Conservation (phyloP, 2,113 vertebrate species). For the Scortum barcoo region DNA sequence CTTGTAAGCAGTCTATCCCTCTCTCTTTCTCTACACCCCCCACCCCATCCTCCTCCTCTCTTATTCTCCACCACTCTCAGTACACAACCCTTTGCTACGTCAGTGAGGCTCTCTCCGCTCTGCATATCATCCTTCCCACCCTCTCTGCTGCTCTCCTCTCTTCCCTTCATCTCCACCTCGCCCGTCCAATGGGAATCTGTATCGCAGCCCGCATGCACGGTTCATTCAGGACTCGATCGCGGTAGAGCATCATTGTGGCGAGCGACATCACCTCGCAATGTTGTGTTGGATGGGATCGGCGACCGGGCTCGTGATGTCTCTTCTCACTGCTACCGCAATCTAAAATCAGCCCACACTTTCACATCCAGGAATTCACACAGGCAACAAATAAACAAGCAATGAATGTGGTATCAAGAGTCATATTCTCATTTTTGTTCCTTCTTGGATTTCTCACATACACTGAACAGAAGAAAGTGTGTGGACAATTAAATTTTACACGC, state of each 20-base stretch:
- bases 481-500: neutral
- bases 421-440: neutral
- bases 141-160: constrained; percentile 50
- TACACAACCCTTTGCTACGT: constrained; percentile 76
- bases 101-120: constrained; percentile 71
- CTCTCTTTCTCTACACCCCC: constrained; percentile 61
- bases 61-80: constrained; percentile 74
- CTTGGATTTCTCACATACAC: neutral
- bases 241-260: neutral
- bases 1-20: constrained; percentile 76
- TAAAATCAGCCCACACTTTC: neutral
- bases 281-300: neutral
- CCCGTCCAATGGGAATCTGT: constrained; percentile 45
- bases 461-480: neutral
- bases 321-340: neutral
- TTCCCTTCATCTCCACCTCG: constrained; percentile 51
- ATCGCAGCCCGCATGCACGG: constrained; percentile 13
- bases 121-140: constrained; percentile 62
- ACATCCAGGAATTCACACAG: neutral
- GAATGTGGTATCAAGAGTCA: neutral
- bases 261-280: constrained; percentile 6
- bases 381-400: neutral
- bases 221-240: constrained; percentile 62
- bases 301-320: neutral
- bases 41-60: constrained; percentile 50